Evolutionary conservation across 2,888 invertebrate genomes (phyloP).

Genomic region (Papilio gigon): DNA sequence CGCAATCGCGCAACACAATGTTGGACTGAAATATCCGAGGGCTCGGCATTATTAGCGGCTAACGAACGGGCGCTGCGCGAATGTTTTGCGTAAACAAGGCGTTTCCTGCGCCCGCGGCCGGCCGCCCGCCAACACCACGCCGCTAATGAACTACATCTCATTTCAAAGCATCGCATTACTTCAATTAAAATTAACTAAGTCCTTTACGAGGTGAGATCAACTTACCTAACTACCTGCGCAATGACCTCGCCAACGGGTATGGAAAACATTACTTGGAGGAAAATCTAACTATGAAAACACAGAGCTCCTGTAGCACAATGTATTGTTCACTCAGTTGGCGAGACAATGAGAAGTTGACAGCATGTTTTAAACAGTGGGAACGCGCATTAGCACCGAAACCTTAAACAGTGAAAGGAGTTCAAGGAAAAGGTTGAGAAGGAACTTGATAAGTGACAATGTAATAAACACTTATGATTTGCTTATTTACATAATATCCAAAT

Average conservation of each 20-base stretch:
- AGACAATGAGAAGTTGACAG: neutral
- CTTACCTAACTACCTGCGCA: neutral
- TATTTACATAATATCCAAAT: neutral
- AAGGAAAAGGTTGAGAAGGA: neutral
- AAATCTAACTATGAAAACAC: neutral
- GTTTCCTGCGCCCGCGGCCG: constrained; percentile 46
- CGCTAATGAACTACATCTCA: constrained; percentile 39
- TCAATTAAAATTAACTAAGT: constrained; percentile 31
- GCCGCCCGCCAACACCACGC: constrained; percentile 47
- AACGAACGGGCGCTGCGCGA: constrained; percentile 31
- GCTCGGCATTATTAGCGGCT: constrained; percentile 36
- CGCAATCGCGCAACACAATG: constrained; percentile 30
- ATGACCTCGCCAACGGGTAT: neutral
- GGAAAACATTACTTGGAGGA: neutral
- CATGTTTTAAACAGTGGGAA: too few relatives aligned
- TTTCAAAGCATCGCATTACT: constrained; percentile 31
- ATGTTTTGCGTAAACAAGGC: constrained; percentile 47
- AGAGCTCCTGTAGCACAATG: too few relatives aligned
- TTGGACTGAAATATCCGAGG: constrained; percentile 32
- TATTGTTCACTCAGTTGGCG: neutral
- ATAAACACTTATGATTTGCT: neutral
- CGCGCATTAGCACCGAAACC: neutral
- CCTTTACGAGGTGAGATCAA: constrained; percentile 13
- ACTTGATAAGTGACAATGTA: neutral
- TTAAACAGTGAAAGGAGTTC: neutral